Evolutionary conservation across 37 sponge, comb jelly and placozoan genomes (phyloP).

Genomic region (Sycon ciliatum): DNA sequence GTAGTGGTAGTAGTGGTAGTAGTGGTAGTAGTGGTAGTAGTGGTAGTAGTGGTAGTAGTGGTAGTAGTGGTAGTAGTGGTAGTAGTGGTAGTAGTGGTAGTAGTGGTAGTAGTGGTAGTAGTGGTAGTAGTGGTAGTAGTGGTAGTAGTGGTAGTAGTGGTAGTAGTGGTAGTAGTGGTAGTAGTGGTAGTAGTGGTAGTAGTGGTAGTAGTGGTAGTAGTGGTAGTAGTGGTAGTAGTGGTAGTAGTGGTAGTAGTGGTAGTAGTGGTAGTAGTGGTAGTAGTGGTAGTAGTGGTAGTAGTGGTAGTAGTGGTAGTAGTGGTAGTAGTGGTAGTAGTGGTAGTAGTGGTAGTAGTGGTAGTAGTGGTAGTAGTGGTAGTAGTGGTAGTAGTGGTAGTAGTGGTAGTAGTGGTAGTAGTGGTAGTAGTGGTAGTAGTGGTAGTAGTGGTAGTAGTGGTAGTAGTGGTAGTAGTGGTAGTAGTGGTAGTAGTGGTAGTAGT

Average conservation of each 20-base stretch:
- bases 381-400: constrained; percentile 9
- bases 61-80: constrained; percentile 9
- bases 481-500: constrained; percentile 9
- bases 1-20: constrained; percentile 9
- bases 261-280: constrained; percentile 9
- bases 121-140: constrained; percentile 9
- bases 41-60: constrained; percentile 9
- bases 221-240: constrained; percentile 9
- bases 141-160: constrained; percentile 9
- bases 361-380: constrained; percentile 9
- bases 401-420: constrained; percentile 9
- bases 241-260: constrained; percentile 9
- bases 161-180: constrained; percentile 8
- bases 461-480: constrained; percentile 8
- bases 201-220: constrained; percentile 9
- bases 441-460: constrained; percentile 9
- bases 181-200: constrained; percentile 9
- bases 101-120: constrained; percentile 8
- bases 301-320: constrained; percentile 9
- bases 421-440: constrained; percentile 9
- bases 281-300: constrained; percentile 8
- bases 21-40: constrained; percentile 9
- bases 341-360: constrained; percentile 8
- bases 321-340: constrained; percentile 9
- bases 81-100: constrained; percentile 9